Evolutionary conservation across 2,113 vertebrate genomes (phyloP).

Genomic region (Bettongia penicillata): DNA sequence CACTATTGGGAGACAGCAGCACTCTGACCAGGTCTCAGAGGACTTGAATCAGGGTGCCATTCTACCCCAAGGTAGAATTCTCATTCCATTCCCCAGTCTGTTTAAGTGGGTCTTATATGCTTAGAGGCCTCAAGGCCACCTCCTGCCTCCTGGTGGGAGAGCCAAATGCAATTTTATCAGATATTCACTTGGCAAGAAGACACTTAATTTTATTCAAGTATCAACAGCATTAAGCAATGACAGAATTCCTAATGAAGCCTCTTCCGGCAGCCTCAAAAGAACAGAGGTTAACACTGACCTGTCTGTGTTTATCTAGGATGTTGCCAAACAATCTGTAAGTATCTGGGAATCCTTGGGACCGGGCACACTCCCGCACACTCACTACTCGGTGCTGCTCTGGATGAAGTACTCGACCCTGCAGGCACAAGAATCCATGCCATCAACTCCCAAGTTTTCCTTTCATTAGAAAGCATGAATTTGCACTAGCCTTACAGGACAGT

Average conservation of each 20-base stretch:
- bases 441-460: background rate
- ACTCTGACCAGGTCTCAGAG: background rate
- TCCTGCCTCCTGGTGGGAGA: background rate
- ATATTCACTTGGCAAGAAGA: background rate
- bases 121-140: background rate
- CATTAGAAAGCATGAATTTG: background rate
- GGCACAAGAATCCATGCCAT: background rate
- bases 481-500: background rate
- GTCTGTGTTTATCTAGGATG: slow-evolving; percentile 95
- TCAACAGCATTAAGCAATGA: background rate
- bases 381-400: slow-evolving; percentile 97
- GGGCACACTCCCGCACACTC: slow-evolving; percentile 94
- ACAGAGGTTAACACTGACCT: slow-evolving; percentile 83
- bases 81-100: background rate
- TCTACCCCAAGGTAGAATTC: background rate
- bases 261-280: background rate
- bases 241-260: background rate
- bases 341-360: slow-evolving; percentile 97
- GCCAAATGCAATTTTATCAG: background rate
- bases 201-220: background rate
- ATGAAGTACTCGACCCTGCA: slow-evolving; percentile 94
- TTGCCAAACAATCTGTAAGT: slow-evolving; percentile 96
- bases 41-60: background rate
- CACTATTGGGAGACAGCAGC: background rate
- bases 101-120: background rate